Evolutionary conservation across 1,140 invertebrate genomes (phyloP).

Genomic region (Procambarus virginalis): DNA sequence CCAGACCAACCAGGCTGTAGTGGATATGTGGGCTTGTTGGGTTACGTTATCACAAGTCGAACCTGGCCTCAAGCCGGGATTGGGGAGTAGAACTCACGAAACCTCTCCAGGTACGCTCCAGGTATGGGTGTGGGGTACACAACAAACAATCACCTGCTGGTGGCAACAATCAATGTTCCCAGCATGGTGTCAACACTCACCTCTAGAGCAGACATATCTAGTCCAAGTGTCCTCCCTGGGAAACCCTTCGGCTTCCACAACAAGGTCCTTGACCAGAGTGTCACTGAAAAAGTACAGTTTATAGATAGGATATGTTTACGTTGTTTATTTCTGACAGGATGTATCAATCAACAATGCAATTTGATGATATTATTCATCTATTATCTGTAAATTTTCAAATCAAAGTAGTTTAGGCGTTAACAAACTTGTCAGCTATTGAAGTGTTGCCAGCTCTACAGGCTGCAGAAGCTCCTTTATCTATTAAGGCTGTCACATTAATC

Average conservation of each 20-base stretch:
- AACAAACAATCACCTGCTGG: too few species aligned
- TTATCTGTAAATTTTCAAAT: neutral
- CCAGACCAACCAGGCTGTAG: too few species aligned
- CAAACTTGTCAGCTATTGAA: constrained; percentile 6
- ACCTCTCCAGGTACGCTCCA: too few species aligned
- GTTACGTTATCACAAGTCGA: too few species aligned
- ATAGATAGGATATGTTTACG: neutral
- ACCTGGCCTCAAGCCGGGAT: too few species aligned
- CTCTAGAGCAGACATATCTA: constrained; percentile 76
- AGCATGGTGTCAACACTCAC: neutral
- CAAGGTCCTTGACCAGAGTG: constrained; percentile 77
- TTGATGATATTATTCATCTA: neutral
- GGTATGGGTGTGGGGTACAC: too few species aligned
- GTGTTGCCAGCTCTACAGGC: constrained; percentile 6
- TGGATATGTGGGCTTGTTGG: too few species aligned
- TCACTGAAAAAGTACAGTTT: constrained; percentile 75
- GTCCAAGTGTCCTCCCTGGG: constrained; percentile 78
- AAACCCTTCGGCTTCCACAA: constrained; percentile 80
- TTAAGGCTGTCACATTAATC: constrained; percentile 78
- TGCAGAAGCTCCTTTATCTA: constrained; percentile 72
- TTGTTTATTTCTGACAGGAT: too few species aligned
- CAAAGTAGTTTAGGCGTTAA: neutral
- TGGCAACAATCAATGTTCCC: too few species aligned
- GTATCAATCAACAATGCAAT: too few species aligned
- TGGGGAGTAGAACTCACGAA: too few species aligned